Evolutionary conservation across 1,140 invertebrate species (phyloP), one percentile per base, ranked within the genome.

Genomic region (Hormaphis cornu): DNA sequence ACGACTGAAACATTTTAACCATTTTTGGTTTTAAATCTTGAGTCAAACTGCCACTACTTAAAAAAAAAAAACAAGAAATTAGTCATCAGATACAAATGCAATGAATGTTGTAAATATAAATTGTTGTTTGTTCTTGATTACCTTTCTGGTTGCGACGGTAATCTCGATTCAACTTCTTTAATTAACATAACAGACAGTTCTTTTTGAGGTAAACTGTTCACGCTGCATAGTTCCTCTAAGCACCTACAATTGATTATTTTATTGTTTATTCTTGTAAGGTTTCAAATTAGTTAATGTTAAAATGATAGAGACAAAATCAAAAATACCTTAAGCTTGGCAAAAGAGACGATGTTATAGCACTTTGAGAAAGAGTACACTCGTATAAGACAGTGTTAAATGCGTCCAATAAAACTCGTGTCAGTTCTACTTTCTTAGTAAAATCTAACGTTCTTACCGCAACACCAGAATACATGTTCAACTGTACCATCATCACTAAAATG

Each of bases 331-430:
- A 77, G 42, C 82, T 82, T 9, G 82, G 81, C 37, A 84, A 56
- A 5, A 82, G 75, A 52, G 77, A 75, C 20, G 75, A 77, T 50
- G 78, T 78, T 35, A 83, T 81, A 50, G 78, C 77, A 73, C 80
- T 79, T 42, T 78, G 77, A 35, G 80, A 82, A 30, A 85, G 73
- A 7, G 80, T 77, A 71, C 84, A 86, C 50, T 66, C 61, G 74
- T 86, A 87, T 26, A 86, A 82, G 24, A 72, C 76, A 53, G 84
- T 82, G 16, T 83, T 86, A 73, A 86, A 88, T 0, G 86, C 83
- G 72, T 88, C 86, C 40, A 88, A 80, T 22, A 88, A 74, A 52
- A 83, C 83, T 35, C 81, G 76, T 8, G 82, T 81, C 24, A 88
- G 77, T 71, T 87, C 84, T 26, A 79, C 75, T 73, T 82, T 83